Conservation (phyloP, 2,797 vertebrate genomes). For the Paramormyrops hopkinsi region DNA sequence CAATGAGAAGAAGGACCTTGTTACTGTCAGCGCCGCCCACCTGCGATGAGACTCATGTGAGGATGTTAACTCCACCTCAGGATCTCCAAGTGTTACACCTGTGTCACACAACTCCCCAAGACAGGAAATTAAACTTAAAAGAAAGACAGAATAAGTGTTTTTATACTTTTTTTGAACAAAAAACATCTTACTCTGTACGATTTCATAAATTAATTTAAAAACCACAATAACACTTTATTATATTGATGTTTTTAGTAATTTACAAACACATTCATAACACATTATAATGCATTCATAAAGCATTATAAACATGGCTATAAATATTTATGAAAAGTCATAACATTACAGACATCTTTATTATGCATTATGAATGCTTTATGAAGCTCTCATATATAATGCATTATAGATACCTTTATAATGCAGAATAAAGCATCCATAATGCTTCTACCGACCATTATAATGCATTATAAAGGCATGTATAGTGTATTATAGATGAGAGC, state of each 20-base stretch:
- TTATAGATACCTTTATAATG: not conserved
- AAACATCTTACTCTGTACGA: not conserved
- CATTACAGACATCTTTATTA: not conserved
- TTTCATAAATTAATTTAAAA: not conserved
- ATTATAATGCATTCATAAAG: no score
- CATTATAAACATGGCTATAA: not conserved
- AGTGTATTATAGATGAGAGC: not conserved
- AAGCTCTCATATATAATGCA: not conserved
- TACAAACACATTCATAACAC: no score
- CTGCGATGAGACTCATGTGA: not conserved
- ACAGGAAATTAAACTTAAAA: not conserved
- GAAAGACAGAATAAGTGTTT: not conserved
- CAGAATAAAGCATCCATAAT: not conserved
- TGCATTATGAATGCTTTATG: not conserved
- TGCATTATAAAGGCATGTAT: not conserved
- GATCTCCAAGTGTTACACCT: not conserved
- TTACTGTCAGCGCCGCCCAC: not conserved
- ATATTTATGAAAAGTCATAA: not conserved
- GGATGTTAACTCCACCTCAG: not conserved
- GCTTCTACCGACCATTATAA: not conserved
- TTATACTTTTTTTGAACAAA: not conserved
- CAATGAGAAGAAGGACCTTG: not conserved
- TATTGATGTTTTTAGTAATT: no score
- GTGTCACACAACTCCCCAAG: not conserved
- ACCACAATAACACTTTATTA: not conserved